Conservation (phyloP, 2,113 vertebrate species). For the Sylvia atricapilla region DNA sequence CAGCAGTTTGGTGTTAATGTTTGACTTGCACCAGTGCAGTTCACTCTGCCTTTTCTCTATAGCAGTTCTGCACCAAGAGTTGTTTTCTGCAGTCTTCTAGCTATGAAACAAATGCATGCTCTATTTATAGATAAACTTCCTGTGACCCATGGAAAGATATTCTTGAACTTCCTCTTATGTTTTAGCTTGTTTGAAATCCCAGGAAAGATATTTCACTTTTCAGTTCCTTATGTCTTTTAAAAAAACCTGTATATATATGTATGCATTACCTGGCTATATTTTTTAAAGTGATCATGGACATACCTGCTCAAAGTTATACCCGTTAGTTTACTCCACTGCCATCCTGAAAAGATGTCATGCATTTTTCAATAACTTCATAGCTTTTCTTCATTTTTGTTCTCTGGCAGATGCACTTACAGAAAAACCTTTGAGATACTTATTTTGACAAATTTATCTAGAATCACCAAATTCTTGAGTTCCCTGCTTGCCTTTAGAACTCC, state of each 20-base stretch:
- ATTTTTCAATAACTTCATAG: not conserved
- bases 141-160: not conserved
- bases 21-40: not conserved
- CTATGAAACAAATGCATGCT: not conserved
- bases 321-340: not conserved
- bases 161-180: not conserved
- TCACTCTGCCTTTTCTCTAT: not conserved
- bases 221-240: not conserved
- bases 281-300: not conserved
- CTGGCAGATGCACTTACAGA: not conserved
- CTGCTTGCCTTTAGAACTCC: not conserved
- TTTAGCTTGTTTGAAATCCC: not conserved
- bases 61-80: not conserved
- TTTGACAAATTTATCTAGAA: not conserved
- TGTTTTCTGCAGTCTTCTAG: not conserved
- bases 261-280: not conserved
- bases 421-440: not conserved
- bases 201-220: not conserved
- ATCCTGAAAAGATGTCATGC: not conserved
- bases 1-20: not conserved
- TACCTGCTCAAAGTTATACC: not conserved
- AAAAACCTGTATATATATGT: accelerated
- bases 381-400: not conserved
- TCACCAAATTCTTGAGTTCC: not conserved
- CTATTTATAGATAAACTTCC: slow-evolving; percentile 39